Conservation (phyloP, 2,113 vertebrate species). For the Terrapene triunguis region DNA sequence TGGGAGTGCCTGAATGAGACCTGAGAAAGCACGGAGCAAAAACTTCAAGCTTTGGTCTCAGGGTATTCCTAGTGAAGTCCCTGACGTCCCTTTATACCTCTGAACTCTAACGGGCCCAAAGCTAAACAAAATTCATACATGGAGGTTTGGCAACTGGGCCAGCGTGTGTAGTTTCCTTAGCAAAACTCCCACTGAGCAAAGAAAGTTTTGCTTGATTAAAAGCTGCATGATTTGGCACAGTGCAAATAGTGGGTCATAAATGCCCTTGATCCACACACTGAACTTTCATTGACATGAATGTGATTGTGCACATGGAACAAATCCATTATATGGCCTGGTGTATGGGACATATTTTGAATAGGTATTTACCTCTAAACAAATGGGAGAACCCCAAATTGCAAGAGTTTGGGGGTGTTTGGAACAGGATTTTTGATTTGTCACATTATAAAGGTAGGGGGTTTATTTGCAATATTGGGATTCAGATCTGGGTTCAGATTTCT, state of each 20-base stretch:
- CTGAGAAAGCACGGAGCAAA: neutral
- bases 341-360: conserved; percentile 8
- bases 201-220: conserved; percentile 18
- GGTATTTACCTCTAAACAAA: neutral
- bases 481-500: neutral
- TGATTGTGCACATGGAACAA: neutral
- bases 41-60: neutral
- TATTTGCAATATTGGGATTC: neutral
- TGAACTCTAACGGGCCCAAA: conserved; percentile 51
- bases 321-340: neutral
- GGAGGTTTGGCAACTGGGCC: neutral
- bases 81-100: neutral
- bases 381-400: neutral
- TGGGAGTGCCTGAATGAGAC: neutral
- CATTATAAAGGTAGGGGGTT: neutral
- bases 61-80: conserved; percentile 17
- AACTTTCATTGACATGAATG: neutral
- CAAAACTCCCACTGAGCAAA: neutral
- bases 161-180: neutral
- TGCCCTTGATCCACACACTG: neutral
- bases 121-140: conserved; percentile 42
- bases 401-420: neutral
- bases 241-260: neutral
- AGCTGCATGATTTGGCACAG: neutral
- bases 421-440: neutral